Conservation (phyloP, 2,797 vertebrate species). For the Pygocentrus nattereri region DNA sequence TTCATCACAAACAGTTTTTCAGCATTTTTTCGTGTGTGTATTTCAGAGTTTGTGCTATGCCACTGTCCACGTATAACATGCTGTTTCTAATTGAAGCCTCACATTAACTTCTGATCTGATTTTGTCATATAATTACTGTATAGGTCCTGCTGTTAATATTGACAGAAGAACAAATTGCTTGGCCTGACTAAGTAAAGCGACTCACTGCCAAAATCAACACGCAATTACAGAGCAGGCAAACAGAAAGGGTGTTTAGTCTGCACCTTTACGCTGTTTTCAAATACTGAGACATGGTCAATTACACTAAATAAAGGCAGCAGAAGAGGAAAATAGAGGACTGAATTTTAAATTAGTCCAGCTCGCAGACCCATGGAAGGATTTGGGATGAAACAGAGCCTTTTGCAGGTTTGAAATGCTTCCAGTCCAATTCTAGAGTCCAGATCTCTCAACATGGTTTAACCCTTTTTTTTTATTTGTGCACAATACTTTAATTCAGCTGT, state of each 20-base stretch:
- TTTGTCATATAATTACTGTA: not conserved
- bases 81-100: not conserved
- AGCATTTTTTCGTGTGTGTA: no score
- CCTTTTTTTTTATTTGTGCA: no score
- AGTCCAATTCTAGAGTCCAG: no score
- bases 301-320: not conserved
- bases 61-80: not conserved
- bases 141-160: not conserved
- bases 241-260: conserved; percentile 6
- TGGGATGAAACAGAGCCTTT: no score
- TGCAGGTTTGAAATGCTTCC: no score
- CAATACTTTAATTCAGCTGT: no score
- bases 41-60: not conserved
- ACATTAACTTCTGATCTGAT: not conserved
- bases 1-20: not conserved
- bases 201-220: conserved; percentile 4
- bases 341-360: not conserved
- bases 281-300: conserved; percentile 2
- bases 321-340: no score
- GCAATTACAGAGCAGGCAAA: conserved; percentile 4
- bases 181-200: conserved; percentile 1
- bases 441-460: no score
- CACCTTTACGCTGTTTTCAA: conserved; percentile 15
- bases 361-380: not conserved
- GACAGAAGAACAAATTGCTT: not conserved